Evolutionary conservation across 2,888 invertebrate genomes (phyloP).

Genomic region (Adelphocoris suturalis): DNA sequence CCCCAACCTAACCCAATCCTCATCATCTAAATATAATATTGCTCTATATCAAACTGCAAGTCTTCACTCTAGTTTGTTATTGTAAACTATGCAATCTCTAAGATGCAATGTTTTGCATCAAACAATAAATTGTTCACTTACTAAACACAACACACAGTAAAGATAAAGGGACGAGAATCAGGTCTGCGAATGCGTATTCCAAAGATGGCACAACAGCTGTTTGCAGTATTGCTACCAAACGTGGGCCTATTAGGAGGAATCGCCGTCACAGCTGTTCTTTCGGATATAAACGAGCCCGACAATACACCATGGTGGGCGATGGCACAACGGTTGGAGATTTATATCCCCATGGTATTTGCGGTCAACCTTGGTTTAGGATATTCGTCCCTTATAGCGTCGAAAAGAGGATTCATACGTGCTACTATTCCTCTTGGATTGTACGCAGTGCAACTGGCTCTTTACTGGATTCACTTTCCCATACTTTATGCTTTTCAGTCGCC

Average conservation of each 20-base stretch:
- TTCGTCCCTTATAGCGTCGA: neutral
- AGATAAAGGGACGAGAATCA: neutral
- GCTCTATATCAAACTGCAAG: too few species aligned
- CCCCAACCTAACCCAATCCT: too few species aligned
- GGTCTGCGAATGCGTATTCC: neutral
- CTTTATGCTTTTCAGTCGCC: neutral
- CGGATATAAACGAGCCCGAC: neutral
- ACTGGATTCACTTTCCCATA: neutral
- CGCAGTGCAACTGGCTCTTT: neutral
- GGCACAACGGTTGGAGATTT: slow-evolving; percentile 5
- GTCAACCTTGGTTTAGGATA: neutral
- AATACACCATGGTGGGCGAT: neutral
- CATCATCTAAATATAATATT: too few species aligned
- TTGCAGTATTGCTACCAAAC: neutral
- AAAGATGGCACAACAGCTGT: neutral
- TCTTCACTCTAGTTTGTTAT: too few species aligned
- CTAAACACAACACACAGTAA: neutral
- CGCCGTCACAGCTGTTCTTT: neutral
- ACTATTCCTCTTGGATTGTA: neutral
- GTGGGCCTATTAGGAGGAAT: neutral
- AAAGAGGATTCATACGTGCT: neutral
- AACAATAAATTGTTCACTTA: too few species aligned
- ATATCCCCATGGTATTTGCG: neutral
- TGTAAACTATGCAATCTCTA: too few species aligned
- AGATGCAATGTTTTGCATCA: too few species aligned